Percentiles rank a stretch among this genome's conserved stretches.
phyloP scores from a whole-genome alignment of 2,797 vertebrate species.

The Coccyzus lansbergi region DNA sequence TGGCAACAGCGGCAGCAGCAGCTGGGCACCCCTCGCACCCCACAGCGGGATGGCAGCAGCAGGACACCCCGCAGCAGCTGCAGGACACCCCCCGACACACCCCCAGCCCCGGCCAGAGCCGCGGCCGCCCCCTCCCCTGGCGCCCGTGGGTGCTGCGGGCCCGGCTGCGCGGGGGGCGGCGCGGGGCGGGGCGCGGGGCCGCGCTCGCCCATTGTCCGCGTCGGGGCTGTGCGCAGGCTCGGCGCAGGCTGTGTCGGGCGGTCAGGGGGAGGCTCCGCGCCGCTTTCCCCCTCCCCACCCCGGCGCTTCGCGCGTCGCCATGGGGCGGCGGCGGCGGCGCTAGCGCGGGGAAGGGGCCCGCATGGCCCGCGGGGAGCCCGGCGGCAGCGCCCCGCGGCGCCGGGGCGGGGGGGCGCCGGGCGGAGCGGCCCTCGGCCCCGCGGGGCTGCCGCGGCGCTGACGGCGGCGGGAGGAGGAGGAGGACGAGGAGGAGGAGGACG shows the following conservation, averaged over 20 bases:
- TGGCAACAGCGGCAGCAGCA: too few species aligned
- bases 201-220: conserved; percentile 12
- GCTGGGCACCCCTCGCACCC: too few species aligned
- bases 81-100: too few species aligned
- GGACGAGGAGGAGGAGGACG: neutral
- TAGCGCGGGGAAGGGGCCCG: neutral
- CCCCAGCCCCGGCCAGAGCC: conserved; percentile 5
- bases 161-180: conserved; percentile 26
- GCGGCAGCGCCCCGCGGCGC: neutral
- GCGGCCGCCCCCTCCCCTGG: conserved; percentile 19
- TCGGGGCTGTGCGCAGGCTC: conserved; percentile 43
- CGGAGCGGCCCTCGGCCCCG: neutral
- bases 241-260: too few species aligned
- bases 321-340: neutral
- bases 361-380: neutral
- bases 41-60: too few species aligned
- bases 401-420: neutral
- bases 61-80: too few species aligned
- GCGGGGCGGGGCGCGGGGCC: neutral
- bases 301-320: neutral
- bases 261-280: neutral
- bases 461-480: neutral
- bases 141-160: conserved; percentile 35
- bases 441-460: neutral
- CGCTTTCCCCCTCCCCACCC: too few species aligned